Conservation (phyloP, 2,888 invertebrate genomes). For the Stenodema calcarata region DNA sequence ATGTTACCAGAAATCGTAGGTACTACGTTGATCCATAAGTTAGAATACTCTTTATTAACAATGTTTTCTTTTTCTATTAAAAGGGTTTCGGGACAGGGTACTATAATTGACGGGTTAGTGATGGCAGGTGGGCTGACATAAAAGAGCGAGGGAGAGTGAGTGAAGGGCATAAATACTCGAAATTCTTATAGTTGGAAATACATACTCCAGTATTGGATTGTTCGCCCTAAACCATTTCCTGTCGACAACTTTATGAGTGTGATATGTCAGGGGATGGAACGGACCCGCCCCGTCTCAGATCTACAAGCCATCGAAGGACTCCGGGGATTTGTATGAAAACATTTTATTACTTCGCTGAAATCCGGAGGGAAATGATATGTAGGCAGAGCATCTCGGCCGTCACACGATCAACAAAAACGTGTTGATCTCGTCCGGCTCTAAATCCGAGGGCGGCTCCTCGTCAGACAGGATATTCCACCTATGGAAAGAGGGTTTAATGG, state of each 20-base stretch:
- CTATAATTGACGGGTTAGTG: no score
- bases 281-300: not conserved
- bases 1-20: no score
- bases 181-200: no score
- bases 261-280: not conserved
- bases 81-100: no score
- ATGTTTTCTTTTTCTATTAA: no score
- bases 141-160: no score
- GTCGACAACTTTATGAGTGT: not conserved
- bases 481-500: not conserved
- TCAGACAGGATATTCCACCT: not conserved
- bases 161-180: no score
- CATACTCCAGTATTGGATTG: no score
- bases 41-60: no score
- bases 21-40: no score
- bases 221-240: not conserved
- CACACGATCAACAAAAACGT: not conserved
- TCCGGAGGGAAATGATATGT: not conserved
- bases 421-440: not conserved
- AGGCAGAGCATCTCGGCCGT: not conserved
- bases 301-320: not conserved
- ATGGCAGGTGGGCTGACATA: no score
- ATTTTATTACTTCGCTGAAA: not conserved
- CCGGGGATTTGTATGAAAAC: not conserved
- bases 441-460: not conserved